phyloP scores from a whole-genome alignment of 2,113 vertebrate species.

The Spea multiplicata region DNA sequence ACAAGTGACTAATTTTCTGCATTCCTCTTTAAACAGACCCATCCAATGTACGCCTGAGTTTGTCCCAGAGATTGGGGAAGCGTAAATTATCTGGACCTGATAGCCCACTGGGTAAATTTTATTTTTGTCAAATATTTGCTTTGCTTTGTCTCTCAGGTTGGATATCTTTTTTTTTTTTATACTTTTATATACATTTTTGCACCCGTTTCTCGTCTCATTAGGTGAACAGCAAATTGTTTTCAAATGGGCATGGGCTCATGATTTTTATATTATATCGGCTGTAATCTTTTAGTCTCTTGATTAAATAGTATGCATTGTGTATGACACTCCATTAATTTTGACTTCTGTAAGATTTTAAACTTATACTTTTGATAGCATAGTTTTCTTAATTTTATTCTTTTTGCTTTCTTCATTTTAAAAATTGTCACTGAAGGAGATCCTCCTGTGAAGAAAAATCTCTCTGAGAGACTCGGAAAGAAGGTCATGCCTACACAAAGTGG shows the following conservation, averaged over 20 bases:
- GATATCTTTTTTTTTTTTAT: too few species aligned
- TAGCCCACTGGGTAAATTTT: slow-evolving; percentile 34
- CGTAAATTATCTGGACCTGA: slow-evolving; percentile 57
- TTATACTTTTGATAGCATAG: too few species aligned
- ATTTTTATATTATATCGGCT: too few species aligned
- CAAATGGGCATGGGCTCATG: too few species aligned
- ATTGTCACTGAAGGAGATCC: slow-evolving; percentile 10
- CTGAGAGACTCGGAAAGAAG: slow-evolving; percentile 80
- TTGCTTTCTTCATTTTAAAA: background rate
- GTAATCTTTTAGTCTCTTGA: too few species aligned
- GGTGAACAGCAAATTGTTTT: too few species aligned
- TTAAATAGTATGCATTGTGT: too few species aligned
- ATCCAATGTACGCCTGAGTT: slow-evolving; percentile 59
- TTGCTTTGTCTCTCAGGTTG: too few species aligned
- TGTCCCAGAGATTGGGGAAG: slow-evolving; percentile 74
- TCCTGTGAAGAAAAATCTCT: slow-evolving; percentile 71
- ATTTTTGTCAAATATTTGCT: background rate
- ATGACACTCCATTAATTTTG: too few species aligned
- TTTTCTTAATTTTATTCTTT: background rate
- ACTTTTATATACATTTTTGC: too few species aligned
- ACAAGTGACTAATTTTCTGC: background rate
- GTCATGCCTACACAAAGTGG: slow-evolving; percentile 59
- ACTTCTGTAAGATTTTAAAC: too few species aligned
- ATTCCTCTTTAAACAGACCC: slow-evolving; percentile 62
- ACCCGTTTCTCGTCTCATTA: too few species aligned